These are phyloP conservation scores for Drosophila nigrodunni DNA, from an alignment of 1,140 invertebrate species.

Conservation along the genomic window DNA sequence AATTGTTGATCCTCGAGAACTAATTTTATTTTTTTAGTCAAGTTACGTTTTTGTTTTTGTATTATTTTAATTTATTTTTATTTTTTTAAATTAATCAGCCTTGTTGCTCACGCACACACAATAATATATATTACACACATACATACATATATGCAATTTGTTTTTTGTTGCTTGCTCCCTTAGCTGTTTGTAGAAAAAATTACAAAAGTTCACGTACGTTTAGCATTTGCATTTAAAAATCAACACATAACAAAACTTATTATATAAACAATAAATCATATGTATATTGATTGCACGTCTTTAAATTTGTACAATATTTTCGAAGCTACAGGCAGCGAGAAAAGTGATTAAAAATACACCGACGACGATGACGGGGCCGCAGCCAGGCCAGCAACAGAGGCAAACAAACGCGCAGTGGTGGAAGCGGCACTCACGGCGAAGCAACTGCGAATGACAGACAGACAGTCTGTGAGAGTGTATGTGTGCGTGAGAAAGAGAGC, in stretches of 20 bases:
- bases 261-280: slow-evolving; percentile 77
- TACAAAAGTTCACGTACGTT: slow-evolving; percentile 29
- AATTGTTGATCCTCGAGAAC: slow-evolving; percentile 32
- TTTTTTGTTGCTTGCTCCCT: slow-evolving; percentile 51
- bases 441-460: slow-evolving; percentile 53
- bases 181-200: slow-evolving; percentile 31
- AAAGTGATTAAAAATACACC: slow-evolving; percentile 79
- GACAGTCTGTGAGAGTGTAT: background rate
- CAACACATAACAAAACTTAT: slow-evolving; percentile 46
- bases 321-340: slow-evolving; percentile 52
- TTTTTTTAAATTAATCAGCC: slow-evolving; percentile 47
- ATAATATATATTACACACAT: slow-evolving; percentile 33
- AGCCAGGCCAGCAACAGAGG: slow-evolving; percentile 69
- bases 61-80: slow-evolving; percentile 24
- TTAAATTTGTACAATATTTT: slow-evolving; percentile 47
- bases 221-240: slow-evolving; percentile 33
- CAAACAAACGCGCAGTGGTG: slow-evolving; percentile 54
- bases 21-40: slow-evolving; percentile 37
- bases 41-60: slow-evolving; percentile 35
- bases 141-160: slow-evolving; percentile 55
- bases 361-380: slow-evolving; percentile 61
- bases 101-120: slow-evolving; percentile 44
- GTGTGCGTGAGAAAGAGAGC: slow-evolving; percentile 27
- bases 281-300: slow-evolving; percentile 54
- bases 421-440: slow-evolving; percentile 53